Base-by-base conservation (phyloP, 2,888 invertebrate species). In the Cynaeus angustus region DNA sequence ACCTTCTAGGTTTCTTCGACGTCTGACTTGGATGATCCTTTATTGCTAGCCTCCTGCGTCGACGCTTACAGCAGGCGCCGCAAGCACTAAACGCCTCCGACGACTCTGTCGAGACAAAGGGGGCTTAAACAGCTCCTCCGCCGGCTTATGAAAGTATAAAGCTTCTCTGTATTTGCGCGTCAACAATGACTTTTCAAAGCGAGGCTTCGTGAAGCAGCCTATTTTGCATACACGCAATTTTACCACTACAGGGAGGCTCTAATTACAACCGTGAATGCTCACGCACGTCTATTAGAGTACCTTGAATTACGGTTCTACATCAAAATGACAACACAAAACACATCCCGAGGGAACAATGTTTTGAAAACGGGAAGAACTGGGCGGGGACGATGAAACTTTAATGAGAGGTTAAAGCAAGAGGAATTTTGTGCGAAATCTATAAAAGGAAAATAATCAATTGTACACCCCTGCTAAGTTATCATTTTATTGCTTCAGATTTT, bases 101-200 rank as follows among this genome's bases (percentile, higher is more conserved):
- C 56, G 56, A 9, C 56, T 56, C 53, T 37, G 56, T 41, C 62
- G 48, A 68, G 68, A 68, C 68, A 68, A 68, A 68, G 61, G 38
- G 26, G 52, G 68, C 68, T 68, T 68, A 68, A 62, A 62, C 62
- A 55, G 68, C 68, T 61, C 61, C 52, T 62, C 68, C 55, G 16
- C 10, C 37, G 26, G 68, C 62, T 68, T 68, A 61, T 26, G 68
- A 68, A 68, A 61, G 55, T 62, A 68, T 61, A 55, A 53, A 62
- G 61, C 55, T 68, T 41, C 45, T 30, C 26, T 41, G 65, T 65
- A 55, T 65, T 65, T 55, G 46, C 58, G 59, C 66, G 45, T 67
- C 66, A 43, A 59, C 66, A 59, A 59, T 52, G 66, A 59, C 66
- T 67, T 58, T 59, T 52, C 66, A 59, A 59, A 67, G 59, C 56